Base-by-base conservation (phyloP, 2,113 vertebrate genomes). In the Furnarius figulus region DNA sequence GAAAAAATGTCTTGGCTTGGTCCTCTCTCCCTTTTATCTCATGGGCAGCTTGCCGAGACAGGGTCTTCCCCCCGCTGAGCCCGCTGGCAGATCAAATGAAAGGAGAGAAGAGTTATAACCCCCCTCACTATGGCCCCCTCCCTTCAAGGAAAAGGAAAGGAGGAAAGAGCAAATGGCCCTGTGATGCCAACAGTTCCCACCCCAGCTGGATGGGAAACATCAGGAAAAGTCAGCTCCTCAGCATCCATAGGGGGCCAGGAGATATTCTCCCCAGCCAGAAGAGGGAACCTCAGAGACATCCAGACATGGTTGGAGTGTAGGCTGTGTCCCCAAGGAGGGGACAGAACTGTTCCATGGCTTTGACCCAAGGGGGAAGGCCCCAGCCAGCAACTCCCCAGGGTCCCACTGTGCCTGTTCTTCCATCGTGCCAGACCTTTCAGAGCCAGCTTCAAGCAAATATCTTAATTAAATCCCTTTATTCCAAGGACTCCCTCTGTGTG, bases 1-100 rank as follows among this genome's bases (percentile, higher is more conserved):
- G 93, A 94, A 81, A 93, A 96, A 94, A 97, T 96, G 87, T 96
- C 84, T 91, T 95, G 96, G 95, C 95, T 93, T 75, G 90, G 91
- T 62, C 91, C 40, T 89, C 76, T 73, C 61, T 88, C 70, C 90
- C 96, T 97, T 97, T 97, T 93, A 96, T 97, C 96, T 96, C 52
- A 0, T 82, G 78, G 83, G 93, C 95, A 92, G 91, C 47, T 35
- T 94, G 91, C 90, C 61, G 67, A 94, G 94, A 92, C 67, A 33
- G 93, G 89, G 95, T 91, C 75, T 95, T 92, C 91, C 96, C 85
- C 96, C 94, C 0, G 68, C 96, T 93, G 96, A 95, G 96, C 70
- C 55, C 10, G 3, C 78, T 96, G 95, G 95, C 95, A 95, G 96
- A 97, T 95, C 89, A 97, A 96, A 97, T 92, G 82, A 55, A 90